Evolutionary conservation across 1,140 invertebrate genomes (phyloP).

Genomic region (Pseudoatta argentina): DNA sequence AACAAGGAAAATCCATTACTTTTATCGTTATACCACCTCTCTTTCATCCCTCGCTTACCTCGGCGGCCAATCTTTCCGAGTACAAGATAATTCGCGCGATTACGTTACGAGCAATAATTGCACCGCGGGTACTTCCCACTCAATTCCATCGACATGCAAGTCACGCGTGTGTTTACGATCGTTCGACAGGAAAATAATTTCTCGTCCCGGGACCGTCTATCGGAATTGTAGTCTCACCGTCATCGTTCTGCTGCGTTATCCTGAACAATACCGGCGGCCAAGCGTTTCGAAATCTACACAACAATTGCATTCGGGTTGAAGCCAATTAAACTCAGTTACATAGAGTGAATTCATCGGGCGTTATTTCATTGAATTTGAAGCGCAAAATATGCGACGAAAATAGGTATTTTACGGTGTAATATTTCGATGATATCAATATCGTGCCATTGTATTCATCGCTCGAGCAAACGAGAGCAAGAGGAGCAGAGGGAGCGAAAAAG

Average conservation of each 20-base stretch:
- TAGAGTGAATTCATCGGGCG: background rate
- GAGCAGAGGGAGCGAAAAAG: background rate
- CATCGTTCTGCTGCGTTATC: background rate
- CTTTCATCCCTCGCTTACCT: background rate
- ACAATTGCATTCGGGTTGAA: conserved; percentile 1
- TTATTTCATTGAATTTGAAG: conserved; percentile 8
- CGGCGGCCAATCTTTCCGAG: background rate
- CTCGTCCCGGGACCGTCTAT: background rate
- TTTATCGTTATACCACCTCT: background rate
- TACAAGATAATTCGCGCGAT: conserved; percentile 1
- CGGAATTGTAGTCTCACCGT: background rate
- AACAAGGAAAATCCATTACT: conserved; percentile 41
- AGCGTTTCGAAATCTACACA: background rate
- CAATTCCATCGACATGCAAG: background rate
- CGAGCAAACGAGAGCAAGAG: no score
- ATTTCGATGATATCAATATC: background rate
- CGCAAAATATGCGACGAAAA: background rate
- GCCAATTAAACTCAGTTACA: conserved; percentile 15
- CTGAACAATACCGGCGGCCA: conserved; percentile 7
- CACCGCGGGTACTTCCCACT: background rate
- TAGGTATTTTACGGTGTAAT: background rate
- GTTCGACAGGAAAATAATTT: background rate
- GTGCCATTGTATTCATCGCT: background rate
- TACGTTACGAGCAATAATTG: background rate
- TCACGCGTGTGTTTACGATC: conserved; percentile 6